Percentiles rank a stretch among this genome's conserved stretches.
Evolutionary conservation across 1,140 invertebrate species (phyloP).

Genomic region (Plectus sambesii): DNA sequence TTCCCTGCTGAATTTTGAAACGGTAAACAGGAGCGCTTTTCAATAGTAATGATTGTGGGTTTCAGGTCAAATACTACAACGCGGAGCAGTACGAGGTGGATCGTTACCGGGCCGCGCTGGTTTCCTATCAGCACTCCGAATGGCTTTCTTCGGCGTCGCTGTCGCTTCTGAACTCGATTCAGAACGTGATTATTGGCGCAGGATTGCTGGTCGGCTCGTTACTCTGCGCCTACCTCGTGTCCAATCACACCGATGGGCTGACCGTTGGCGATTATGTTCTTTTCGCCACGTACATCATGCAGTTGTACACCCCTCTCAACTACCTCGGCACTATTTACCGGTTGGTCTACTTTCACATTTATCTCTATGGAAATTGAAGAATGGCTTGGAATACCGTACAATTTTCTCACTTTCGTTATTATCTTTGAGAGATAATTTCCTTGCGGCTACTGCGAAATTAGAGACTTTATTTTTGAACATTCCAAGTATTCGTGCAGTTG

Average conservation of each 20-base stretch:
- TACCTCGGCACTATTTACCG: conserved; percentile 97
- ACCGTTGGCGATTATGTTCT: conserved; percentile 87
- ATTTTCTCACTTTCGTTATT: no score
- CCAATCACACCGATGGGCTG: conserved; percentile 54
- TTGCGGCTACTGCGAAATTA: no score
- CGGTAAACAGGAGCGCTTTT: no score
- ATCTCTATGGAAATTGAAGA: no score
- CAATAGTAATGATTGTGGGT: no score
- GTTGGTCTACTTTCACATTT: no score
- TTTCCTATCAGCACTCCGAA: conserved; percentile 64
- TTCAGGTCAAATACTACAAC: conserved; percentile 92
- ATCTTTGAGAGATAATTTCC: no score
- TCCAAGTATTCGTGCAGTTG: no score
- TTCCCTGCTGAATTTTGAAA: conserved; percentile 92
- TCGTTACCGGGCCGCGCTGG: conserved; percentile 69
- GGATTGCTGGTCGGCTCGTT: conserved; percentile 74
- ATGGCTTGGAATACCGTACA: no score
- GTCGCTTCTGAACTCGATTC: conserved; percentile 28
- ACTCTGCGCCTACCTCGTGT: conserved; percentile 69
- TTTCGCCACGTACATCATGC: conserved; percentile 84
- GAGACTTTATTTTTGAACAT: no score
- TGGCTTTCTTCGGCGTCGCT: conserved; percentile 70
- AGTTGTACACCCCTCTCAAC: conserved; percentile 87
- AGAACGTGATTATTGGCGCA: conserved; percentile 55
- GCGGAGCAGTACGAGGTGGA: conserved; percentile 79